A percentile compares a stretch with the other conserved stretches of the same genome.
phyloP scores from a whole-genome alignment of 1,140 invertebrate species.

The Aphelinus atriplicis region DNA sequence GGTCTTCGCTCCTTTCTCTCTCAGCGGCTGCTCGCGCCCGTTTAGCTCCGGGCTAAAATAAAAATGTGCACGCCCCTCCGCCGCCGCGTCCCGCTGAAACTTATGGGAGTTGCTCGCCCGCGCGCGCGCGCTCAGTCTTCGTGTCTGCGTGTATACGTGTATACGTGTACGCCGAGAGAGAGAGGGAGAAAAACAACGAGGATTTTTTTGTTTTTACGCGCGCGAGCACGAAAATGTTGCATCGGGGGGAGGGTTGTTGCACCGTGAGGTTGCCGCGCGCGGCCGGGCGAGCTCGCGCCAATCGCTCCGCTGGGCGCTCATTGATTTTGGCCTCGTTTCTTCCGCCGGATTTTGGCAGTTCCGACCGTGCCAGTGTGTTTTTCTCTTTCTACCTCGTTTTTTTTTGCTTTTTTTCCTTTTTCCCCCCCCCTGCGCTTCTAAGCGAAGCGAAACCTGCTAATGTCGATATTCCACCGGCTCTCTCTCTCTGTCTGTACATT shows the following conservation, averaged over 20 bases:
- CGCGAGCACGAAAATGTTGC: constrained; percentile 21
- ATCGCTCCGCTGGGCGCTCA: too few relatives aligned
- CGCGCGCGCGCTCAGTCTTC: neutral
- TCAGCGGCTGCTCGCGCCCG: constrained; percentile 40
- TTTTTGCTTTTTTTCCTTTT: too few relatives aligned
- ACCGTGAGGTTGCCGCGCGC: neutral
- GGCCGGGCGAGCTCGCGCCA: neutral
- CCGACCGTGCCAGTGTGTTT: too few relatives aligned
- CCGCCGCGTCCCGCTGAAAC: constrained; percentile 38
- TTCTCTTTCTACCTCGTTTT: too few relatives aligned
- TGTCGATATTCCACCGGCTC: too few relatives aligned
- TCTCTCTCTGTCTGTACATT: too few relatives aligned
- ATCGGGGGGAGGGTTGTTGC: neutral
- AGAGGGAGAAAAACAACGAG: constrained; percentile 2
- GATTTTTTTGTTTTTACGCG: constrained; percentile 14
- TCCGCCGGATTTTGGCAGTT: too few relatives aligned
- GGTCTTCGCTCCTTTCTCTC: constrained; percentile 23
- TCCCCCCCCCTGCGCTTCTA: too few relatives aligned
- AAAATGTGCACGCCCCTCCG: constrained; percentile 43
- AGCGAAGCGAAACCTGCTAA: too few relatives aligned
- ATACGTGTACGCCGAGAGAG: too few relatives aligned
- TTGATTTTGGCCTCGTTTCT: too few relatives aligned
- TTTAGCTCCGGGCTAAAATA: constrained; percentile 54
- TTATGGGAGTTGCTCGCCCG: constrained; percentile 43
- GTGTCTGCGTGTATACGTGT: too few relatives aligned